These are phyloP conservation scores for Pampusana beccarii DNA, from an alignment of 2,113 vertebrate species.

Conservation along the genomic window DNA sequence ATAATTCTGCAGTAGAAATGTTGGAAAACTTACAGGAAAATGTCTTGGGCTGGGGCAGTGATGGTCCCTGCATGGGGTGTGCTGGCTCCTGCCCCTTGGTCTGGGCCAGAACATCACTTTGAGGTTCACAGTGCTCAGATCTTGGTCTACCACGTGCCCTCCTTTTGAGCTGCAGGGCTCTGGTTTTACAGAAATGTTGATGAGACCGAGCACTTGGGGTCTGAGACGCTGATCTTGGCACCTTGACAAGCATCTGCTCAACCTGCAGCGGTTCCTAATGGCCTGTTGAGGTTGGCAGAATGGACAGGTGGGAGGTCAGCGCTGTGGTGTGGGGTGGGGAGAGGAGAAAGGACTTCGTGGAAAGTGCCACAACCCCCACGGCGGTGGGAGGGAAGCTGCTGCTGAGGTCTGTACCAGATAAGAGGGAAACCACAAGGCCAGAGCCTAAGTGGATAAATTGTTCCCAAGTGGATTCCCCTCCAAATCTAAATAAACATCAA, in stretches of 20 bases:
- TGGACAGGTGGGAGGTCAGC: background rate
- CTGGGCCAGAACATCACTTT: background rate
- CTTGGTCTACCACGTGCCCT: accelerated
- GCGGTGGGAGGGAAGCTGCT: background rate
- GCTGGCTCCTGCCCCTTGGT: background rate
- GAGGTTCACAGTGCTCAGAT: background rate
- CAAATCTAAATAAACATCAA: background rate
- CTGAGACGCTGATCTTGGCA: background rate
- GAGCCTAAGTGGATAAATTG: slow-evolving; percentile 34
- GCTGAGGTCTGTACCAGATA: slow-evolving; percentile 18
- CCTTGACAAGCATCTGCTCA: background rate
- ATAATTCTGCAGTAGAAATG: background rate
- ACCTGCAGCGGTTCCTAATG: background rate
- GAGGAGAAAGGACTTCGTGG: background rate
- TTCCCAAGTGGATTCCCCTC: slow-evolving; percentile 43
- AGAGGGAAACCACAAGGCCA: slow-evolving; percentile 24
- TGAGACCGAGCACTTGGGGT: background rate
- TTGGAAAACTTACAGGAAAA: background rate
- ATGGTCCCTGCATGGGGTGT: background rate
- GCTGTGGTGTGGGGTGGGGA: accelerated
- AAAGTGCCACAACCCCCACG: background rate
- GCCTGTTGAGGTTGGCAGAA: accelerated
- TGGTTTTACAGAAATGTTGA: background rate
- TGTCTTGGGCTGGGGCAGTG: background rate
- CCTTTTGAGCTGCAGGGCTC: background rate